Conservation (phyloP, 2,113 vertebrate genomes). For the Nyctereutes procyonoides region DNA sequence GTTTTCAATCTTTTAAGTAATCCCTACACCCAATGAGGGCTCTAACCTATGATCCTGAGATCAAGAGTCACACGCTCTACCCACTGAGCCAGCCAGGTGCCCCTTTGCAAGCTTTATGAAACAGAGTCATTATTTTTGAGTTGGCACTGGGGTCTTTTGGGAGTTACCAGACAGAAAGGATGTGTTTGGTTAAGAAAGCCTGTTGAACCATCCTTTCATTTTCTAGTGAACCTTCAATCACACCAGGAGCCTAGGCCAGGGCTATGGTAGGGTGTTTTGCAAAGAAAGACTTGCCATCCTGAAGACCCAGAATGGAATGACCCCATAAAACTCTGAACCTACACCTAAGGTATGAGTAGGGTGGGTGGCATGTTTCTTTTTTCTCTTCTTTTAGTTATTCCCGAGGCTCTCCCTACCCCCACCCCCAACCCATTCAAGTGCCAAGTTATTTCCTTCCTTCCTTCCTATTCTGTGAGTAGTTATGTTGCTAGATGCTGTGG, state of each 20-base stretch:
- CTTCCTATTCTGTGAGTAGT: neutral
- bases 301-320: neutral
- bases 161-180: neutral
- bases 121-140: neutral
- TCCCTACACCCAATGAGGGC: neutral
- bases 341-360: no score
- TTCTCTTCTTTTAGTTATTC: neutral
- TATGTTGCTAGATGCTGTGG: neutral
- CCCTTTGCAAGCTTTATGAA: neutral
- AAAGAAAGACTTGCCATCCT: neutral
- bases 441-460: neutral
- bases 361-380: neutral
- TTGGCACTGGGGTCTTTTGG: neutral
- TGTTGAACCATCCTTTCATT: neutral
- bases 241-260: neutral
- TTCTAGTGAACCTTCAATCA: neutral
- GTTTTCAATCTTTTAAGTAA: neutral
- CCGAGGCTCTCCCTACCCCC: neutral
- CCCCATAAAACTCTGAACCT: rapidly evolving
- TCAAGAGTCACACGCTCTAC: neutral
- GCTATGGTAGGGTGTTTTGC: neutral
- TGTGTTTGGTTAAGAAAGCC: neutral
- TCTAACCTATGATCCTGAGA: neutral
- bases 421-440: neutral
- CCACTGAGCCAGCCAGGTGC: neutral